Percentiles rank a stretch among this genome's conserved stretches.
phyloP scores from a whole-genome alignment of 2,797 vertebrate species.

The Leptatherina wallacei region DNA sequence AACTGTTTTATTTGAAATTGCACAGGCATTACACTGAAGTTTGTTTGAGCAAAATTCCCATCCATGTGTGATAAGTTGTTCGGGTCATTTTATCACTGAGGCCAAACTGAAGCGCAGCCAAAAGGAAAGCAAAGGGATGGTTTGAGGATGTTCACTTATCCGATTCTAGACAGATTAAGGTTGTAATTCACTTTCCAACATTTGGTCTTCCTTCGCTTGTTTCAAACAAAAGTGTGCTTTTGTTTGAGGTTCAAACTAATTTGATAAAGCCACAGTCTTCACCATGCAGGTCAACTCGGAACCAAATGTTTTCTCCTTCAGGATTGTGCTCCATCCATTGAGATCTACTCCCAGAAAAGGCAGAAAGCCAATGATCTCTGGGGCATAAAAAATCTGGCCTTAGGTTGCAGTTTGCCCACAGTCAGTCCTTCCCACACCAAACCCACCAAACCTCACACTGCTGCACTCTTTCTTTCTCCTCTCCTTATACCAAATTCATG shows the following conservation, averaged over 20 bases:
- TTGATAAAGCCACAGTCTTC: slow-evolving; percentile 54
- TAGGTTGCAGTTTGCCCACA: slow-evolving; percentile 39
- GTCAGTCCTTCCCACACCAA: slow-evolving; percentile 31
- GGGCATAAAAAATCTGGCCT: slow-evolving; percentile 66
- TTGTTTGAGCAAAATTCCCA: slow-evolving; percentile 46
- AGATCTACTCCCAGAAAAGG: slow-evolving; percentile 36
- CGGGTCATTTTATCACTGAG: slow-evolving; percentile 42
- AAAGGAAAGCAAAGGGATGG: slow-evolving; percentile 15
- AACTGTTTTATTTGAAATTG: slow-evolving; percentile 63
- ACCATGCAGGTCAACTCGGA: slow-evolving; percentile 46
- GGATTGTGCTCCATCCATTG: slow-evolving; percentile 24
- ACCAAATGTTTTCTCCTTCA: slow-evolving; percentile 45
- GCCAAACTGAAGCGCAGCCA: slow-evolving; percentile 31
- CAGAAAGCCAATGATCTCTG: slow-evolving; percentile 57
- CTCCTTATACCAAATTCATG: slow-evolving; percentile 56
- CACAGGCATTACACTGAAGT: slow-evolving; percentile 31
- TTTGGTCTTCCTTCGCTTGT: slow-evolving; percentile 35
- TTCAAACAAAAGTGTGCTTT: slow-evolving; percentile 47
- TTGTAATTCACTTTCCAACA: slow-evolving; percentile 37
- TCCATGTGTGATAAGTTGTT: slow-evolving; percentile 54
- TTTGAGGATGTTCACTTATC: slow-evolving; percentile 32
- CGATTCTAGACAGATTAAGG: slow-evolving; percentile 41
- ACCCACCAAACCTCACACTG: slow-evolving; percentile 64
- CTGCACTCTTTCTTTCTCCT: slow-evolving; percentile 41
- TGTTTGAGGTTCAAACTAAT: slow-evolving; percentile 44